Conservation (phyloP, 1,140 invertebrate genomes). For the Magallana ariakensis region DNA sequence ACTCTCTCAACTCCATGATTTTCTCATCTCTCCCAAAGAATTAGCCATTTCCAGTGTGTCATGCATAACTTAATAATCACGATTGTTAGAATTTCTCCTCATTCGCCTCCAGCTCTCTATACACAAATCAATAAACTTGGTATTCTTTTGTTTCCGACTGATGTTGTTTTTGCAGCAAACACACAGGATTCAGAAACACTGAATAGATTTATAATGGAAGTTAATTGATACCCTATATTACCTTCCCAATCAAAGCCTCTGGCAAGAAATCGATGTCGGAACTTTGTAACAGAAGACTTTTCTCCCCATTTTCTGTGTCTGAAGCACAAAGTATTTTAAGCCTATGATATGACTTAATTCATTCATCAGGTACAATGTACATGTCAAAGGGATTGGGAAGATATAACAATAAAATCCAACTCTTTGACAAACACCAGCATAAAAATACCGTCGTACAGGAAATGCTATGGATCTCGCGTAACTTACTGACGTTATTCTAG, state of each 20-base stretch:
- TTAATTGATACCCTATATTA: conserved; percentile 33
- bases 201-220: conserved; percentile 38
- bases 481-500: not conserved
- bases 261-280: conserved; percentile 21
- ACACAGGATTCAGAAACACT: conserved; percentile 23
- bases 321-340: not conserved
- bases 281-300: conserved; percentile 15
- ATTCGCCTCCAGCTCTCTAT: conserved; percentile 12
- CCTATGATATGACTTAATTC: not conserved
- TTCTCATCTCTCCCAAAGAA: not conserved
- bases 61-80: conserved; percentile 35
- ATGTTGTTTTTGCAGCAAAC: conserved; percentile 34
- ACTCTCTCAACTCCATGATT: not conserved
- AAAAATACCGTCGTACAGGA: not conserved
- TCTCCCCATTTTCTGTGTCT: not conserved
- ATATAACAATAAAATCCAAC: not conserved
- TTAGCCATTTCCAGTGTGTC: not conserved
- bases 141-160: conserved; percentile 38
- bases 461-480: not conserved
- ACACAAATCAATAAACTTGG: conserved; percentile 38
- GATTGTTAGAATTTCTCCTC: conserved; percentile 12
- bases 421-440: not conserved
- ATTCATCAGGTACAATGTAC: not conserved
- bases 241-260: conserved; percentile 11
- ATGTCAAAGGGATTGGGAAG: not conserved